Evolutionary conservation across 2,888 invertebrate species (phyloP), one percentile per base, ranked within the genome.

Genomic region (Tromatobia lineatoria): DNA sequence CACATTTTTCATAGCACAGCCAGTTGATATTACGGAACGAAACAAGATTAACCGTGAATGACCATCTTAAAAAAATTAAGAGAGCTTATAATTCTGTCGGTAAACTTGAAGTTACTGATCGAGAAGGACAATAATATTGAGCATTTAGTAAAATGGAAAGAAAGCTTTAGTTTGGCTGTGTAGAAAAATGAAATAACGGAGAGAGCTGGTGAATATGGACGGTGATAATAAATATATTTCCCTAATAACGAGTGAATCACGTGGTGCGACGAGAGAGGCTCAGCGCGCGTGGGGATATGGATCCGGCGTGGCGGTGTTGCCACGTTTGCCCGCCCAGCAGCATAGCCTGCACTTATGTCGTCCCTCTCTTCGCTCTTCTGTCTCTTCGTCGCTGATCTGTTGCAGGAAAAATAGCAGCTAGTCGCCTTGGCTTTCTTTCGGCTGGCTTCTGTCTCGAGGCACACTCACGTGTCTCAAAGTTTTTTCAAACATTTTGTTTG

Each of bases 171-270:
- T 50, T 50, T 50, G 1, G 18, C n/a, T 6, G 50, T 7, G 70
- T 83, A 50, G 52, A 73, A 75, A 80, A 59, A 78, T 45, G 45
- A 42, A 80, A 70, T 15, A 75, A 82, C 76, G 45, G 82, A 82
- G 64, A 80, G 86, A 83, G 87, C 88, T 84, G 83, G 88, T 20
- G 20, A 34, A 38, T 38, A 52, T 34, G 15, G 34, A 3, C 20
- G 34, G 29, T 52, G 42, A 71, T 71, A 23, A 71, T 71, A 75
- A 38, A 79, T 86, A 88, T 88, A 87, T 89, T 89, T 89, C 87
- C 87, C 88, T 90, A 91, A 90, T 89, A 88, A 89, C 79, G 84
- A 87, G 87, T 87, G 87, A 90, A 89, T 92, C 92, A 92, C 91
- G 91, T 92, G 92, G 90, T 88, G 25, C 38, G 38, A 20, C 11